A percentile compares a stretch with the other conserved stretches of the same genome.
Conservation (phyloP, 2,888 invertebrate species). For the Tolmerus cingulatus region DNA sequence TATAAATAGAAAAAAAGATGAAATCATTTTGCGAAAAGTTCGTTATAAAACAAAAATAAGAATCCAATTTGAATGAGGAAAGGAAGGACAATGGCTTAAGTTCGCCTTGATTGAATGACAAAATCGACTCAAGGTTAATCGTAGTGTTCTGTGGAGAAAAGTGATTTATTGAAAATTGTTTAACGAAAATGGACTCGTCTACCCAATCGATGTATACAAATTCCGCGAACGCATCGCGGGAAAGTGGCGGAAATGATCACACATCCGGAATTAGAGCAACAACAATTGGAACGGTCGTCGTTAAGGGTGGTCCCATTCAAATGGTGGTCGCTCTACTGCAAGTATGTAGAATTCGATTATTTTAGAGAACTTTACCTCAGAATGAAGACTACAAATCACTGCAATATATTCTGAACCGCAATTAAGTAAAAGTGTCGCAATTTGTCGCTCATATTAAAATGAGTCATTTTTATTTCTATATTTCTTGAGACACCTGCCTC, state of each 20-base stretch:
- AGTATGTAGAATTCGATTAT: slow-evolving; percentile 66
- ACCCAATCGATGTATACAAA: slow-evolving; percentile 39
- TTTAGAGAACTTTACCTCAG: not conserved
- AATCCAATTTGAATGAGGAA: not conserved
- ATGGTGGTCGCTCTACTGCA: slow-evolving; percentile 88
- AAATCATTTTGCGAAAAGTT: slow-evolving; percentile 27
- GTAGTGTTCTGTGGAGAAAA: not conserved
- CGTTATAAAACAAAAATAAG: slow-evolving; percentile 13
- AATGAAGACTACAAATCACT: slow-evolving; percentile 15
- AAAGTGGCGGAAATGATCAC: slow-evolving; percentile 41
- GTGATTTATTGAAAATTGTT: slow-evolving; percentile 17
- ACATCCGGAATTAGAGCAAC: slow-evolving; percentile 66
- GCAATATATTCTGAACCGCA: not conserved
- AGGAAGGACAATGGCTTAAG: slow-evolving; percentile 13
- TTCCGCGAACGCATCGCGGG: slow-evolving; percentile 39
- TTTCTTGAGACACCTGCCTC: not conserved
- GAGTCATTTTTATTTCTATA: not conserved
- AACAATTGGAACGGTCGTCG: slow-evolving; percentile 89
- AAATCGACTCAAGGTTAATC: slow-evolving; percentile 7
- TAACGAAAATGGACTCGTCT: slow-evolving; percentile 44
- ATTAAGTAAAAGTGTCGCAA: not conserved
- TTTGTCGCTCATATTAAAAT: not conserved
- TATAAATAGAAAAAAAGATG: slow-evolving; percentile 40
- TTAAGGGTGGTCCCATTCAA: slow-evolving; percentile 85
- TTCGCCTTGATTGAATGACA: slow-evolving; percentile 9